Percentiles rank a stretch among this genome's conserved stretches.
phyloP scores from a whole-genome alignment of 2,797 vertebrate species.

The Brotogeris chrysoptera region DNA sequence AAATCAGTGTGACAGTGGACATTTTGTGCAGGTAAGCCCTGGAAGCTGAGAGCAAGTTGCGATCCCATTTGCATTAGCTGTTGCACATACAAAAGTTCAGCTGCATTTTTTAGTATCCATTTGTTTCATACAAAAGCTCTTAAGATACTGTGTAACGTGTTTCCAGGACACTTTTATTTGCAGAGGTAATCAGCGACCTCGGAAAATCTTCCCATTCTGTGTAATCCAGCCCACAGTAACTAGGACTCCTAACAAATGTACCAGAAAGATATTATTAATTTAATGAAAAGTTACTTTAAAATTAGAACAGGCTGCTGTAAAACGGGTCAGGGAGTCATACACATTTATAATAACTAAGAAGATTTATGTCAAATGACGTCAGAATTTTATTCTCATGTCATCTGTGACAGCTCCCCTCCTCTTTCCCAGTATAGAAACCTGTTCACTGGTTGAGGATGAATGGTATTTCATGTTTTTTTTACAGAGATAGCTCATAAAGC shows the following conservation, averaged over 20 bases:
- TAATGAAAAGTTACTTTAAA: background rate
- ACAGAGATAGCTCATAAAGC: background rate
- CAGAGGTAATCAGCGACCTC: background rate
- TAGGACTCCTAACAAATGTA: background rate
- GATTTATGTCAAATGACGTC: background rate
- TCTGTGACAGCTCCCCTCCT: background rate
- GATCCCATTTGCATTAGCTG: background rate
- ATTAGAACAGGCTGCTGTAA: slow-evolving; percentile 21
- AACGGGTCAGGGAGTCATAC: background rate
- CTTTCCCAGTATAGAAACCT: background rate
- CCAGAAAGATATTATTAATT: background rate
- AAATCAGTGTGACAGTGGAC: background rate
- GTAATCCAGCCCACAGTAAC: background rate
- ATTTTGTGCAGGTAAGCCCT: background rate
- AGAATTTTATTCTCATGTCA: background rate
- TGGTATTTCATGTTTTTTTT: background rate
- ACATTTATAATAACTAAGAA: slow-evolving; percentile 7
- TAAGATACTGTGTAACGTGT: background rate
- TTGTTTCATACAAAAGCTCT: background rate
- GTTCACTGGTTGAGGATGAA: accelerated
- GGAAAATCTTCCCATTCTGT: background rate
- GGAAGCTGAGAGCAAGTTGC: background rate
- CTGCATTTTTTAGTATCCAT: background rate
- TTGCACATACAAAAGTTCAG: background rate
- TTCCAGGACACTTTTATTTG: background rate